phyloP scores from a whole-genome alignment of 2,797 vertebrate genomes.

The Microcaecilia unicolor region DNA sequence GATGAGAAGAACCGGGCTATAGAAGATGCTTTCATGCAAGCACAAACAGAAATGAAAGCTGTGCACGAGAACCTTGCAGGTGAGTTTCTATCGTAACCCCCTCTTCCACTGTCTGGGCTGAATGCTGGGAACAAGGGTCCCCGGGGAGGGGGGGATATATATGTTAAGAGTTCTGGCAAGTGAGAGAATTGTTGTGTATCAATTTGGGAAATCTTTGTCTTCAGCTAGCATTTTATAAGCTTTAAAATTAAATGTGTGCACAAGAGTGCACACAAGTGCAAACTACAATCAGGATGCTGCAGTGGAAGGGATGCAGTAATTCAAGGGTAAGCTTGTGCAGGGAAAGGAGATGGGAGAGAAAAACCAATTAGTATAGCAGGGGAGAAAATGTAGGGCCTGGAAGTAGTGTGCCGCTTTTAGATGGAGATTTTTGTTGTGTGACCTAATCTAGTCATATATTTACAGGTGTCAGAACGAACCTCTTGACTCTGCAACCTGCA shows the following conservation, averaged over 20 bases:
- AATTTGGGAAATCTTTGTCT: too few relatives aligned
- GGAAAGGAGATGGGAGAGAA: background rate
- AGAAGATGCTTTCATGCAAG: constrained; percentile 80
- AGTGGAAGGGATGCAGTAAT: background rate
- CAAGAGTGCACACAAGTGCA: too few relatives aligned
- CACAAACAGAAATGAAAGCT: constrained; percentile 90
- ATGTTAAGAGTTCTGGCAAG: too few relatives aligned
- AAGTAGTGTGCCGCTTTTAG: background rate
- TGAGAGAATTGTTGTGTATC: too few relatives aligned
- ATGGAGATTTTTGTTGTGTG: background rate
- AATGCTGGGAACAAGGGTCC: too few relatives aligned
- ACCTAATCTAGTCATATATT: background rate
- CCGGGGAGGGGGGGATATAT: background rate
- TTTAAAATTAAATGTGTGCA: too few relatives aligned
- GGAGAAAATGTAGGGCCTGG: background rate
- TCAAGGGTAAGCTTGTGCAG: background rate
- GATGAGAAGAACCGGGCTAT: constrained; percentile 89
- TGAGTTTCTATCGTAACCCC: constrained; percentile 22
- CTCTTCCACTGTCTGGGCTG: background rate
- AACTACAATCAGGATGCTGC: too few relatives aligned
- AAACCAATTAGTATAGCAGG: too few relatives aligned
- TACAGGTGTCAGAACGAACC: constrained; percentile 80
- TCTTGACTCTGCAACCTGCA: constrained; percentile 83
- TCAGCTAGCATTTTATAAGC: too few relatives aligned
- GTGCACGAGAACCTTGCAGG: constrained; percentile 92